Evolutionary conservation across 2,888 invertebrate species (phyloP).

Genomic region (Ariolimax columbianus): DNA sequence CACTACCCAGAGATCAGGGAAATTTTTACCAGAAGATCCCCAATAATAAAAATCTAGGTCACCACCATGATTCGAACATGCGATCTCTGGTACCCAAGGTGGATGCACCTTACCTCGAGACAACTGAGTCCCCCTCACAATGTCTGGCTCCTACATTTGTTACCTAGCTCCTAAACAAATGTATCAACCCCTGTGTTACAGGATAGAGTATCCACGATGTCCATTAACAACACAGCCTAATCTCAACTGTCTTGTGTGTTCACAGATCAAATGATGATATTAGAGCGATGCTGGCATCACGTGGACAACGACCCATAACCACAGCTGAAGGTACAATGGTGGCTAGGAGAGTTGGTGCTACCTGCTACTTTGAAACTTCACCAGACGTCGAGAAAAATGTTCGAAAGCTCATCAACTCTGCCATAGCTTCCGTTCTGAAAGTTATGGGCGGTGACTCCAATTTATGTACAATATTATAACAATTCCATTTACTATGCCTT

Average conservation of each 20-base stretch:
- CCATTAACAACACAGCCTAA: neutral
- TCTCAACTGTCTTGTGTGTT: neutral
- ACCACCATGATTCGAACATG: no score
- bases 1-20: no score
- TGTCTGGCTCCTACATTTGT: no score
- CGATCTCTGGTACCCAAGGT: no score
- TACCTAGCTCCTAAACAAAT: no score
- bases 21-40: no score
- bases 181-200: no score
- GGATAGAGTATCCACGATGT: no score
- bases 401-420: slow-evolving; percentile 65
- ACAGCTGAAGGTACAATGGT: slow-evolving; percentile 58
- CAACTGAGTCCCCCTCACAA: no score
- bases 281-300: slow-evolving; percentile 54
- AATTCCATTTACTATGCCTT: neutral
- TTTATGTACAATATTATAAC: slow-evolving; percentile 41
- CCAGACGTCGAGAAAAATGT: slow-evolving; percentile 67
- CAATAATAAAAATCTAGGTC: no score
- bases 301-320: slow-evolving; percentile 61
- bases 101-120: no score
- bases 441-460: slow-evolving; percentile 10
- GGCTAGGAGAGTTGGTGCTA: slow-evolving; percentile 63
- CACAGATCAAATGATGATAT: slow-evolving; percentile 57
- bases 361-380: slow-evolving; percentile 69
- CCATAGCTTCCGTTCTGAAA: slow-evolving; percentile 65